phyloP scores from a whole-genome alignment of 2,888 invertebrate genomes.

The Lasioglossum morio region DNA sequence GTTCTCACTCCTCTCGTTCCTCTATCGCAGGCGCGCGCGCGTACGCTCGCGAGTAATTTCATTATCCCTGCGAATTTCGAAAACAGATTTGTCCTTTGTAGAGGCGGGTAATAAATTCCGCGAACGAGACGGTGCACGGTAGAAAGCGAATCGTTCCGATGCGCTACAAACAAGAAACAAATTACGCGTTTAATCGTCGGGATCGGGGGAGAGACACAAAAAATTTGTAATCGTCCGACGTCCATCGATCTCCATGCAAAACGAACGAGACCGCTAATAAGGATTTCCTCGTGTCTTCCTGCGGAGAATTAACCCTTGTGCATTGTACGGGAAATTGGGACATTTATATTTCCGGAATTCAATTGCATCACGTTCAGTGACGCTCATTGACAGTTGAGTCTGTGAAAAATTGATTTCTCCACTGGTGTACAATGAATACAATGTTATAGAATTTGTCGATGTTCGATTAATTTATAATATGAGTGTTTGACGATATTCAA shows the following conservation, averaged over 20 bases:
- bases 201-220: background rate
- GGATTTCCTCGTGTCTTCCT: background rate
- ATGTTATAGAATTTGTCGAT: too few species aligned
- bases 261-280: background rate
- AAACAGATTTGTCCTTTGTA: constrained; percentile 42
- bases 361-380: background rate
- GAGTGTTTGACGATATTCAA: too few species aligned
- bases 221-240: background rate
- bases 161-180: background rate
- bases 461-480: too few species aligned
- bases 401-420: too few species aligned
- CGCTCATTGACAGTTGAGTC: background rate
- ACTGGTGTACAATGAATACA: too few species aligned
- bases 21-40: background rate
- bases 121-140: background rate
- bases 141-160: background rate
- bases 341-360: background rate
- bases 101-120: constrained; percentile 19
- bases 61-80: constrained; percentile 43
- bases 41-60: constrained; percentile 35
- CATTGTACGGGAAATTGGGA: background rate
- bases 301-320: background rate
- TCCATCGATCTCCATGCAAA: background rate
- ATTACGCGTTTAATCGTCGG: constrained; percentile 13
- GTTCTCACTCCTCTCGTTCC: background rate